Conservation (phyloP, 1,140 invertebrate genomes). For the Psix sp. region DNA sequence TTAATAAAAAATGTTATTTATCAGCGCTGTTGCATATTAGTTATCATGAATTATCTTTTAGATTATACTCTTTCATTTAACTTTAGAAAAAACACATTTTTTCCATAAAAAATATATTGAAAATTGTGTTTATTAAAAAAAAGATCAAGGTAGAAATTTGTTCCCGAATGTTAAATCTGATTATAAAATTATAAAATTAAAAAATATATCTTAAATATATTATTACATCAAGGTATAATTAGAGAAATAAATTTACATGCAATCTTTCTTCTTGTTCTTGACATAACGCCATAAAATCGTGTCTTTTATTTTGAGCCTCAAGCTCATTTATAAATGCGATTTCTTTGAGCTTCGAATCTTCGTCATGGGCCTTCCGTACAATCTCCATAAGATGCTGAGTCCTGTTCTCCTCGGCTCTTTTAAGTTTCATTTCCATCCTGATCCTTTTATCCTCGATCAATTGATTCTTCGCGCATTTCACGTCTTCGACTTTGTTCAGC, state of each 20-base stretch:
- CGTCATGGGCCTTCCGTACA: constrained; percentile 96
- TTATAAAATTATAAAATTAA: too few relatives aligned
- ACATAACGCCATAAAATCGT: constrained; percentile 90
- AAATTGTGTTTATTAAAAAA: too few relatives aligned
- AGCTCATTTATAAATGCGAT: constrained; percentile 98
- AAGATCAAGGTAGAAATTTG: too few relatives aligned
- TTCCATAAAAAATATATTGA: too few relatives aligned
- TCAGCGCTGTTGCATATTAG: too few relatives aligned
- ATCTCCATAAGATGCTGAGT: constrained; percentile 88
- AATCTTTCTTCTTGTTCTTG: constrained; percentile 90
- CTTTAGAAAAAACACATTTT: too few relatives aligned
- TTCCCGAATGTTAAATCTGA: too few relatives aligned
- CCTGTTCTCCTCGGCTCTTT: constrained; percentile 94
- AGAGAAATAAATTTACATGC: constrained; percentile 75
- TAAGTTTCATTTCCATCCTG: constrained; percentile 90
- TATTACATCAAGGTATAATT: not conserved
- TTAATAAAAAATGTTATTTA: not conserved
- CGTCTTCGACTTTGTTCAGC: constrained; percentile 92
- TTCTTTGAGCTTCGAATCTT: constrained; percentile 97
- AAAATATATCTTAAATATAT: too few relatives aligned
- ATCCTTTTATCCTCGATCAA: constrained; percentile 89
- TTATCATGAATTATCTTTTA: too few relatives aligned
- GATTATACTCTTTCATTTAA: too few relatives aligned
- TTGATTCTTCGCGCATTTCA: constrained; percentile 89
- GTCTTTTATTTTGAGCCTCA: constrained; percentile 95